Evolutionary conservation across 2,888 invertebrate species (phyloP), one percentile per base, ranked within the genome.

Genomic region (Steinernema carpocapsae): DNA sequence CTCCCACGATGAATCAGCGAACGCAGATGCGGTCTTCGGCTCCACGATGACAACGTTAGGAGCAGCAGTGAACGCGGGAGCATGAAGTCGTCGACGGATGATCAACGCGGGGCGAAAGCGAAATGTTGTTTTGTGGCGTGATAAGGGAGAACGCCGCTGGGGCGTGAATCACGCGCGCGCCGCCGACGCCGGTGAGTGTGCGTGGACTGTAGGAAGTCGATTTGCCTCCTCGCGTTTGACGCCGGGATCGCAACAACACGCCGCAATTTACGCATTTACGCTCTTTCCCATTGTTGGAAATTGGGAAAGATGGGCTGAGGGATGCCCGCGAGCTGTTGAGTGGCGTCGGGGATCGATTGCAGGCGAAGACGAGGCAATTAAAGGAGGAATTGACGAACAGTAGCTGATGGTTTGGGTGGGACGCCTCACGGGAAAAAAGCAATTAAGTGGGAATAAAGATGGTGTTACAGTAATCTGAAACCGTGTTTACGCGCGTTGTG

Each of bases 231-330:
- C 12, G 56, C 26, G 4, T 19, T 37, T 37, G 19, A 24, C 56
- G 19, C 29, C 32, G 64, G 32, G 29, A 32, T 64, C 64, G 64
- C 64, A 64, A 64, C 64, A 32, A 32, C 32, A 32, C 26, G 64
- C 29, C 17, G 4, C 64, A 64, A 64, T 64, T 64, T 64, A 29
- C 64, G 64, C 64, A 64, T 64, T 64, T 64, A 64, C 64, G 32
- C 64, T n/a, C 64, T 64, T 64, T 64, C 32, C 64, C 64, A 64
- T 64, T 64, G 64, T 64, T 64, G 64, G 64, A 22, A 48, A 48
- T n/a, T 17, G 17, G 48, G 48, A 48, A 48, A n/a, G 48, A 19
- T 17, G 19, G 48, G 64, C 6, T 29, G 64, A 14, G 37, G 52
- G 52, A 52, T 52, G 52, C 19, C 52, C 52, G 52, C 52, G 52